phyloP scores from a whole-genome alignment of 2,113 vertebrate genomes.

The Alethe diademata region DNA sequence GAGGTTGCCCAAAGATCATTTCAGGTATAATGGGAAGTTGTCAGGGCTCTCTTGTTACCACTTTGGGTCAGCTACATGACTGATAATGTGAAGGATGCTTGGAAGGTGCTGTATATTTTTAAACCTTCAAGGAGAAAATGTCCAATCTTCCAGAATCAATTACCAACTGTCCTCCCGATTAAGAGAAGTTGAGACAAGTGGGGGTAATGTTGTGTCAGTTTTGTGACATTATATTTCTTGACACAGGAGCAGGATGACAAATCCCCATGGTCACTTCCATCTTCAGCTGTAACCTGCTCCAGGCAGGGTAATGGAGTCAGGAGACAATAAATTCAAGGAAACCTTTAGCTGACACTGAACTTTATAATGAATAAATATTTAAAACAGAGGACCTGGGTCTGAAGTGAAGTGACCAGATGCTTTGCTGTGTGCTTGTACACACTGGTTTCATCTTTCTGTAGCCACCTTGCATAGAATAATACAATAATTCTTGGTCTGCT shows the following conservation, averaged over 20 bases:
- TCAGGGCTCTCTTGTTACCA: background rate
- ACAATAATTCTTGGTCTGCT: background rate
- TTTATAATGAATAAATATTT: background rate
- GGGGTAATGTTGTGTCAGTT: background rate
- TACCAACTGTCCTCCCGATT: background rate
- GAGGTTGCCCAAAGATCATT: background rate
- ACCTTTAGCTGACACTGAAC: background rate
- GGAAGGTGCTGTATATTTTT: background rate
- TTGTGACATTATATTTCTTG: background rate
- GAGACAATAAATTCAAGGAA: background rate
- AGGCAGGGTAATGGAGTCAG: background rate
- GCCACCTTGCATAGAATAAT: background rate
- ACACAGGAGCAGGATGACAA: background rate
- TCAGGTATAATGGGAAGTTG: background rate
- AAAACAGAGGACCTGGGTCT: background rate
- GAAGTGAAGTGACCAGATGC: background rate
- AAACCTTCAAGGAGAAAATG: background rate
- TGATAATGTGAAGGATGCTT: background rate
- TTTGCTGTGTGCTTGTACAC: background rate
- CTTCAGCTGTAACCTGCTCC: background rate
- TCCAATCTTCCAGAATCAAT: background rate
- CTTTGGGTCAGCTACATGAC: background rate
- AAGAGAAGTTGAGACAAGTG: background rate
- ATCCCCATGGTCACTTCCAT: background rate
- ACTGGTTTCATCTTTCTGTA: background rate